phyloP scores from a whole-genome alignment of 2,797 vertebrate species.

The Microhierax caerulescens region DNA sequence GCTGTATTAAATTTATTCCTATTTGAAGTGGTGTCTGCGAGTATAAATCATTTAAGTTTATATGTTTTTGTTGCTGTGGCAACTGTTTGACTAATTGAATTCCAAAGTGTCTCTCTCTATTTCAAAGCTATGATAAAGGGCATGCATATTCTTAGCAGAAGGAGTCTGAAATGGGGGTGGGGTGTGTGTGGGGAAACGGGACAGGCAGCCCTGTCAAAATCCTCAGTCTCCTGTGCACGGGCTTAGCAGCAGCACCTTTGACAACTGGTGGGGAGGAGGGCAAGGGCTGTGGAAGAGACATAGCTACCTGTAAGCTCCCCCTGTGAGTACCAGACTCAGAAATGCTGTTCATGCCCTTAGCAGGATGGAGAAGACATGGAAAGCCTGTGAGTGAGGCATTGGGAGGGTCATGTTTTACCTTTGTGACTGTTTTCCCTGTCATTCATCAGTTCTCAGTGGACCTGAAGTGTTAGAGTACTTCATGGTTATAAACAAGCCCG shows the following conservation, averaged over 20 bases:
- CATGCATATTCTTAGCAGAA: conserved; percentile 17
- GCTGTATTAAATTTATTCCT: conserved; percentile 77
- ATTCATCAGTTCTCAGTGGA: neutral
- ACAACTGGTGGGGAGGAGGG: neutral
- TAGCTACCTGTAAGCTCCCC: neutral
- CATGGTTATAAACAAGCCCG: neutral
- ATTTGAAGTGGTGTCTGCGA: conserved; percentile 73
- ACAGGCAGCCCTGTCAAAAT: neutral
- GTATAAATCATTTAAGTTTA: conserved; percentile 79
- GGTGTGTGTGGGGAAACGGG: too few relatives aligned
- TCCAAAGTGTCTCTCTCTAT: conserved; percentile 73
- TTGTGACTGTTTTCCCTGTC: neutral
- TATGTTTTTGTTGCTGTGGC: conserved; percentile 77
- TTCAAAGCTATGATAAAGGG: conserved; percentile 70
- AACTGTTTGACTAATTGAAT: conserved; percentile 80
- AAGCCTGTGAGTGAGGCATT: neutral
- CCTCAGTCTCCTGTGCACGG: neutral
- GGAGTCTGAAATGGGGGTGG: neutral
- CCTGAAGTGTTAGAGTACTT: neutral
- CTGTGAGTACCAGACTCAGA: neutral
- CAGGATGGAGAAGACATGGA: neutral
- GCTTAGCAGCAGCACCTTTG: neutral
- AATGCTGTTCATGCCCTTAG: neutral
- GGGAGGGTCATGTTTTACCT: neutral
- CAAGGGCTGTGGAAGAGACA: neutral